phyloP scores from a whole-genome alignment of 2,113 vertebrate genomes.

The Neolamprologus kungweensis region DNA sequence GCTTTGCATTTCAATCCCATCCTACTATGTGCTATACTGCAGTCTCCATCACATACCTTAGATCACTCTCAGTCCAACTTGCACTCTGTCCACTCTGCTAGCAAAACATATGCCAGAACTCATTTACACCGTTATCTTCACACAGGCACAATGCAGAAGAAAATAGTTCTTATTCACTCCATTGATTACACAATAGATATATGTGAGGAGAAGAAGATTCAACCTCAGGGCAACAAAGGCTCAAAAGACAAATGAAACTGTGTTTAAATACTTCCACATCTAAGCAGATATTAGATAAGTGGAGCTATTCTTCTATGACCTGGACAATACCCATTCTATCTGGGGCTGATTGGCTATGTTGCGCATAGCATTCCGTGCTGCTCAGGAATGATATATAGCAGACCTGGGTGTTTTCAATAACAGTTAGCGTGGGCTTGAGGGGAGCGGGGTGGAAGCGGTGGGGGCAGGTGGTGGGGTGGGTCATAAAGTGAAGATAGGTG shows the following conservation, averaged over 20 bases:
- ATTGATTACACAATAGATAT: constrained; percentile 17
- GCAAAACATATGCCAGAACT: constrained; percentile 7
- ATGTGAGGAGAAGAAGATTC: background rate
- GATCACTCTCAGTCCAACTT: background rate
- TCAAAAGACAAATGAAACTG: constrained; percentile 51
- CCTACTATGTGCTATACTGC: background rate
- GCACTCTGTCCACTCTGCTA: background rate
- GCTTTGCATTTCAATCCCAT: constrained; percentile 30
- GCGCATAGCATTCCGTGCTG: constrained; percentile 47
- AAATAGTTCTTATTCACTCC: constrained; percentile 23
- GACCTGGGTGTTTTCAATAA: constrained; percentile 72
- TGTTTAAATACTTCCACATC: constrained; percentile 42
- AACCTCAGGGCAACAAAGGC: constrained; percentile 10
- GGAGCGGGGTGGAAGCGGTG: constrained; percentile 17
- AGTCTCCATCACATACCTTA: background rate
- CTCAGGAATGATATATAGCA: constrained; percentile 69
- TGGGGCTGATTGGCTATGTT: constrained; percentile 48
- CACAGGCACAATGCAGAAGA: background rate
- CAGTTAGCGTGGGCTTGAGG: constrained; percentile 64
- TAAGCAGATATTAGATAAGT: constrained; percentile 50
- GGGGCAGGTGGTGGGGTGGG: constrained; percentile 20
- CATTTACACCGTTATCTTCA: background rate
- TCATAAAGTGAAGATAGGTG: constrained; percentile 68
- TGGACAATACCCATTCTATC: constrained; percentile 7
- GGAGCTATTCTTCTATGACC: constrained; percentile 34